These are phyloP conservation scores for Ischnura elegans DNA, from an alignment of 2,888 invertebrate species.

Conservation along the genomic window DNA sequence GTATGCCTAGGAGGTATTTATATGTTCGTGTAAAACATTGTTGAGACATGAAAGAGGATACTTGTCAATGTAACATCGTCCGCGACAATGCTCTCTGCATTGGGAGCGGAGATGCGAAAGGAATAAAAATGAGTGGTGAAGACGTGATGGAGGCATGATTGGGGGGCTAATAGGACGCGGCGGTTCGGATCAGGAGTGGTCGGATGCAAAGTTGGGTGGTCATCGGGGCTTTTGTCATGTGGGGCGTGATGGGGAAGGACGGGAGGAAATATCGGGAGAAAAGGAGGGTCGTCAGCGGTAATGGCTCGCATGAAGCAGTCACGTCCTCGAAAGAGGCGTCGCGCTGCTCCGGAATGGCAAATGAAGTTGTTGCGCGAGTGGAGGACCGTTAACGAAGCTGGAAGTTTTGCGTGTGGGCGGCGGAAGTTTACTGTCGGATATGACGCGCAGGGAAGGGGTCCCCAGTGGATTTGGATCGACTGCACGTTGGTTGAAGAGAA, in stretches of 20 bases:
- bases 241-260: neutral
- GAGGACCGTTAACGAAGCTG: neutral
- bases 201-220: neutral
- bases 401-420: neutral
- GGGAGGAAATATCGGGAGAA: neutral
- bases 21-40: too few relatives aligned
- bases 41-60: too few relatives aligned
- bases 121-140: too few relatives aligned
- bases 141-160: neutral
- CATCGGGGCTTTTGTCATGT: neutral
- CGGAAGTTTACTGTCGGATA: neutral
- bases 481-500: neutral
- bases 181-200: neutral
- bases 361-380: slow-evolving; percentile 4
- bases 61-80: too few relatives aligned
- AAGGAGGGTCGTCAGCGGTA: neutral
- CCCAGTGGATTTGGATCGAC: neutral
- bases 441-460: neutral
- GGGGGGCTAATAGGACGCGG: neutral
- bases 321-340: neutral
- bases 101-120: too few relatives aligned
- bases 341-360: slow-evolving; percentile 10
- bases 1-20: too few relatives aligned
- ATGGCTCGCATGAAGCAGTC: slow-evolving; percentile 25
- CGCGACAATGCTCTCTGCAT: too few relatives aligned